These are phyloP conservation scores for Crossaster papposus DNA, from an alignment of 53 echinoderm and acorn worm genomes.

Conservation along the genomic window DNA sequence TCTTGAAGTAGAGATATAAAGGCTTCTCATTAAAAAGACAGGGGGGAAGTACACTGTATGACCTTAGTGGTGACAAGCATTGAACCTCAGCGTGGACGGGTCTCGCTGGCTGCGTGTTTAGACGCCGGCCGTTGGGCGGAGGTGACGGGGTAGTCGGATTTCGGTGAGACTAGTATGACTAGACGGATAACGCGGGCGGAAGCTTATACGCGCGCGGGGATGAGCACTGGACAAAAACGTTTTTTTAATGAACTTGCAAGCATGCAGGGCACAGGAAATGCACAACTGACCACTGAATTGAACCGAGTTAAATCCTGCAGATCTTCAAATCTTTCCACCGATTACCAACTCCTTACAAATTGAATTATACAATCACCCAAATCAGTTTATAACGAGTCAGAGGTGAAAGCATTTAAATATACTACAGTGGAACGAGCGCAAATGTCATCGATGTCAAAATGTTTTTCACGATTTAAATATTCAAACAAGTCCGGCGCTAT, in stretches of 20 bases:
- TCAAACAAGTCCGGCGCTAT: no score
- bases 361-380: no score
- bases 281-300: no score
- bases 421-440: no score
- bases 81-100: constrained; percentile 30
- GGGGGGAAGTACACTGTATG: constrained; percentile 39
- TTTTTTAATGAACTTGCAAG: not conserved
- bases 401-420: no score
- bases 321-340: not conserved
- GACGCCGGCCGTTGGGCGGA: not conserved
- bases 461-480: no score
- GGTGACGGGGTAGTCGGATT: constrained; percentile 2
- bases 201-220: not conserved
- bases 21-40: constrained; percentile 4
- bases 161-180: not conserved
- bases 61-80: constrained; percentile 28
- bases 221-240: not conserved
- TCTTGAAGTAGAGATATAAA: not conserved
- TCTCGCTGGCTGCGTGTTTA: not conserved
- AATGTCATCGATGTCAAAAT: no score
- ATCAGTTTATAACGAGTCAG: no score
- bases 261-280: no score
- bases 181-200: not conserved
- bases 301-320: not conserved
- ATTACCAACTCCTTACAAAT: not conserved